Evolutionary conservation across 2,888 invertebrate species (phyloP).

Genomic region (Ceratothoa steindachneri): DNA sequence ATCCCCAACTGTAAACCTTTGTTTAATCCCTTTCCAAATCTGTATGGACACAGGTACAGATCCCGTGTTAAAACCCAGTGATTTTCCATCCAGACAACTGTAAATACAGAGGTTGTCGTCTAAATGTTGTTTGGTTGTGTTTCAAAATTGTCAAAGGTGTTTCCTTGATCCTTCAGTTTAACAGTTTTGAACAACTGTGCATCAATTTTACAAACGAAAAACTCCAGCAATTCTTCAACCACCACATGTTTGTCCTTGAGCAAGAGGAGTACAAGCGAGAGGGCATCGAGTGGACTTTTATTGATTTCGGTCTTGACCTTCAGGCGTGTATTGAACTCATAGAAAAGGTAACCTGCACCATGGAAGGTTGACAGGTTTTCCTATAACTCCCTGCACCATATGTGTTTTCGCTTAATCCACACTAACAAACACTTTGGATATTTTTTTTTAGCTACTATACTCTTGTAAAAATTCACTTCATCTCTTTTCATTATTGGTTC

Average conservation of each 20-base stretch:
- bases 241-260: constrained; percentile 95
- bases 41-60: too few relatives aligned
- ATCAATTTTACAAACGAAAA: constrained; percentile 98
- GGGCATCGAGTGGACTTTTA: constrained; percentile 92
- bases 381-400: too few relatives aligned
- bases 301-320: constrained; percentile 96
- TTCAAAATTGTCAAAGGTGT: background rate
- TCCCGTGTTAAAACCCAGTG: too few relatives aligned
- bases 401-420: too few relatives aligned
- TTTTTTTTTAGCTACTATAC: too few relatives aligned
- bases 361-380: constrained; percentile 9
- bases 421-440: too few relatives aligned
- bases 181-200: constrained; percentile 96
- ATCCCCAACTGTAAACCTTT: too few relatives aligned
- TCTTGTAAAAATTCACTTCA: too few relatives aligned
- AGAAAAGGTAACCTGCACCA: constrained; percentile 64
- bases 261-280: constrained; percentile 94
- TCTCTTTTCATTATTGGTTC: too few relatives aligned
- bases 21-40: too few relatives aligned
- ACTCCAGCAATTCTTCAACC: constrained; percentile 97
- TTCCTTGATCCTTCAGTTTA: constrained; percentile 61
- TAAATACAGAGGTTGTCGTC: too few relatives aligned
- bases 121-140: background rate
- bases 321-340: constrained; percentile 92
- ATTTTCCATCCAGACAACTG: too few relatives aligned